Percentiles rank a stretch among this genome's conserved stretches.
phyloP scores from a whole-genome alignment of 1,140 invertebrate species.

The Cardiocondyla obscurior region DNA sequence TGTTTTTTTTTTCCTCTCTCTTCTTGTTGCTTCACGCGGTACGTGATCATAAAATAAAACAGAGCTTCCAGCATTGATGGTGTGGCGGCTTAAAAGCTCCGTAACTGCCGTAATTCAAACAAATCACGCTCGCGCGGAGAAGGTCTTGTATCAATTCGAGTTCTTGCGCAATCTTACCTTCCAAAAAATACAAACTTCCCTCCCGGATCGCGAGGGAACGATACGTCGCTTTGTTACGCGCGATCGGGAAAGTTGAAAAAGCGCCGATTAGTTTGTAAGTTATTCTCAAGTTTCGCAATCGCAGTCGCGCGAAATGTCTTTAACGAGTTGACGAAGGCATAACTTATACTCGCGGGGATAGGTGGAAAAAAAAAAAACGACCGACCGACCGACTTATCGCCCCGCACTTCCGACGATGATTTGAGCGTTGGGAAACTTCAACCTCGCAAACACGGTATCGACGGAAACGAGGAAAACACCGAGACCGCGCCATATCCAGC shows the following conservation, averaged over 20 bases:
- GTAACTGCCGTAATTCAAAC: constrained; percentile 61
- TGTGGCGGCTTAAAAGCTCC: constrained; percentile 64
- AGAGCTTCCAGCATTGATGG: constrained; percentile 48
- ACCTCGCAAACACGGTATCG: constrained; percentile 10
- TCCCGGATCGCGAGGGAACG: not conserved
- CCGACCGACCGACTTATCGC: constrained; percentile 4
- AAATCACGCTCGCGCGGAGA: constrained; percentile 57
- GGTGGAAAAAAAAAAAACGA: too few relatives aligned
- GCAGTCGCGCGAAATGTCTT: constrained; percentile 11
- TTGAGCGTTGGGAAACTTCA: not conserved
- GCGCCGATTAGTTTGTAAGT: not conserved
- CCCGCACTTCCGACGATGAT: constrained; percentile 1
- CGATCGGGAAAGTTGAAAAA: not conserved
- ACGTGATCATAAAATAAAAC: constrained; percentile 56
- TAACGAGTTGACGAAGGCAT: constrained; percentile 13
- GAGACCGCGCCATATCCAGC: not conserved
- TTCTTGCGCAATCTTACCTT: constrained; percentile 33
- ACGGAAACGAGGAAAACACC: not conserved
- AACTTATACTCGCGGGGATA: constrained; percentile 3
- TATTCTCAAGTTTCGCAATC: constrained; percentile 19
- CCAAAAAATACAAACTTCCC: not conserved
- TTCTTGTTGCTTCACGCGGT: constrained; percentile 34
- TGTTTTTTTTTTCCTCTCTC: not conserved
- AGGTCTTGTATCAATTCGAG: constrained; percentile 63
- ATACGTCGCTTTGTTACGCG: not conserved